Conservation (phyloP, 64 coral and sea anemone genomes). For the Hydrozoanthus tunicans region DNA sequence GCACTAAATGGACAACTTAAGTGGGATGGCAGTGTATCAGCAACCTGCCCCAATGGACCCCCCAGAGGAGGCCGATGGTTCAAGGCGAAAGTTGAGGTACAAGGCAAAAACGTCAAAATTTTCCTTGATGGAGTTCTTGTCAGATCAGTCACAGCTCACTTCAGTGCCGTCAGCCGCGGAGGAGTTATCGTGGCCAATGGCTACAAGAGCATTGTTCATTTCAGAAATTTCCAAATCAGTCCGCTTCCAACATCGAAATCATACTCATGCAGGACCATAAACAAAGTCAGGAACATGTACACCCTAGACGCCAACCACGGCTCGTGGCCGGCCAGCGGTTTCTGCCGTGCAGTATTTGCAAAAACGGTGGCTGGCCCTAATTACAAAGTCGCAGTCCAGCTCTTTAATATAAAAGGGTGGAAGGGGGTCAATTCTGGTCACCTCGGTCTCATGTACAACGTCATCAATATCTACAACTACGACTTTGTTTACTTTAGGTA, state of each 20-base stretch:
- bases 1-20: slow-evolving; percentile 29
- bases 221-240: slow-evolving; percentile 27
- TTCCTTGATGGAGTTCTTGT: slow-evolving; percentile 10
- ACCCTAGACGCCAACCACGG: slow-evolving; percentile 20
- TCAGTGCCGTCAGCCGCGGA: not conserved
- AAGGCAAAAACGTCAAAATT: slow-evolving; percentile 21
- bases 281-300: not conserved
- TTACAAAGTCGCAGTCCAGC: slow-evolving; percentile 7
- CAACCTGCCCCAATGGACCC: slow-evolving; percentile 59
- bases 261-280: not conserved
- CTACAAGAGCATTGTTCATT: slow-evolving; percentile 57
- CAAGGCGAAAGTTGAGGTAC: slow-evolving; percentile 34
- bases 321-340: slow-evolving; percentile 7
- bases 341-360: not conserved
- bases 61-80: slow-evolving; percentile 66
- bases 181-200: slow-evolving; percentile 62
- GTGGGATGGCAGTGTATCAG: not conserved
- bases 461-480: slow-evolving; percentile 33
- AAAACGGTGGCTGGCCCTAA: not conserved
- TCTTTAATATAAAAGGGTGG: not conserved
- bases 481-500: slow-evolving; percentile 49
- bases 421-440: not conserved
- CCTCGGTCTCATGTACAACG: slow-evolving; percentile 46
- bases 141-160: slow-evolving; percentile 22
- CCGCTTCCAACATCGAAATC: not conserved